Base-by-base conservation (phyloP, 2,888 invertebrate genomes). In the Brenthis ino region DNA sequence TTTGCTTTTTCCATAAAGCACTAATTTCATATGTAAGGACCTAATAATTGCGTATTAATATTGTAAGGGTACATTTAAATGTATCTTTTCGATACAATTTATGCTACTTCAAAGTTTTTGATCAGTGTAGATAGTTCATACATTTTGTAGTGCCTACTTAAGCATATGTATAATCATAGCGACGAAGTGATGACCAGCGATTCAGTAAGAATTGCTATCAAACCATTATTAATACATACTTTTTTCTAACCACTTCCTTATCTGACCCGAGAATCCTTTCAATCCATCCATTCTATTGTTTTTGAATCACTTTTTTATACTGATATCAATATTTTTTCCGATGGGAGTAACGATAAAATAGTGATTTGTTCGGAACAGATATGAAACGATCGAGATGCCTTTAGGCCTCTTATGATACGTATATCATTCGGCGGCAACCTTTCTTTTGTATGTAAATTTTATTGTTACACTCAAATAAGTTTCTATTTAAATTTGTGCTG, bases 301-400 rank as follows among this genome's bases (percentile, higher is more conserved):
- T 93, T 91, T 93, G 85, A 84, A 81, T 80, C 86, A 83, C 86
- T 91, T 91, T 88, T 91, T 93, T 92, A 84, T 89, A 82, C 86
- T 87, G 91, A 90, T 91, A 91, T 90, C 90, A 88, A 89, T 90
- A 88, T 90, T 92, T 93, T 92, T 92, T 90, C 86, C 87, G 92
- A 92, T 92, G 83, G 83, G 81, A 82, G 85, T 82, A 83, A 79
- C 85, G 92, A 92, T 92, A 92, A 91, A 89, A 84, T 83, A 84
- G 89, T 91, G 91, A 92, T 92, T 92, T 91, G 91, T 91, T 89
- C 89, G 76, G 82, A 87, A 84, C 81, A 85, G 88, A 91, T 92
- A 91, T 88, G 85, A 85, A 81, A 77, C 79, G 80, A 74, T 74
- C 73, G 81, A 83, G 83, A 86, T 88, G 88, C 88, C 90, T 86